Evolutionary conservation across 2,113 vertebrate genomes (phyloP), one percentile per base, ranked within the genome.

Genomic region (Conger conger): DNA sequence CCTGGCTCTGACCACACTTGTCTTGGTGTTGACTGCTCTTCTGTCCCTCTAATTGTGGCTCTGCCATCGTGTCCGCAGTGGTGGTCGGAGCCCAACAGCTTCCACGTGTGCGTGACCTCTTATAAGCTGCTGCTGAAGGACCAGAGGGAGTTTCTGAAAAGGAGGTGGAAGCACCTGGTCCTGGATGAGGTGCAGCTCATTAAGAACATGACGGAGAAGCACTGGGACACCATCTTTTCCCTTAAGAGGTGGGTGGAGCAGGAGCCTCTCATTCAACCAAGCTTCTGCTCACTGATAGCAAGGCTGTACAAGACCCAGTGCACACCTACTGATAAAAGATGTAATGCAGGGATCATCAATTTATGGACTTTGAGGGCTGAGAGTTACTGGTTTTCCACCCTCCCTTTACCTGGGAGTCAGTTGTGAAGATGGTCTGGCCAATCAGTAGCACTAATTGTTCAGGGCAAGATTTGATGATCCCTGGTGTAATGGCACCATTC

Each of bases 101-200:
- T 98, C 90, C 96, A 98, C 68, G 96, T 98, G 0, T 98, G 97
- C 40, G 89, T 98, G 88, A 97, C 97, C 0, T 97, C 97, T 36
- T 98, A 98, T 91, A 98, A 97, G 88, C 95, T 97, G 80, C 91
- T 98, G 33, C 95, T 98, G 90, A 97, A 96, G 89, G 96, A 97
- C 90, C 96, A 96, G 88, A 91, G 92, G 53, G 94, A 97, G 30
- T 98, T 98, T 86, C 92, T 96, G 89, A 96, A 92, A 89, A 94
- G 95, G 87, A 86, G 92, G 40, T 98, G 97, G 97, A 96, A 94
- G 63, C 97, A 97, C 82, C 90, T 98, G 82, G 93, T 98, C 80
- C 92, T 98, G 79, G 97, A 98, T 33, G 97, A 98, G 90, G 96
- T 98, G 91, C 97, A 97, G 84, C 96, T 97, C 86, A 95, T 97